A percentile compares a stretch with the other conserved stretches of the same genome.
Conservation (phyloP, 2,888 invertebrate species). For the Nephrotoma guestfalica region DNA sequence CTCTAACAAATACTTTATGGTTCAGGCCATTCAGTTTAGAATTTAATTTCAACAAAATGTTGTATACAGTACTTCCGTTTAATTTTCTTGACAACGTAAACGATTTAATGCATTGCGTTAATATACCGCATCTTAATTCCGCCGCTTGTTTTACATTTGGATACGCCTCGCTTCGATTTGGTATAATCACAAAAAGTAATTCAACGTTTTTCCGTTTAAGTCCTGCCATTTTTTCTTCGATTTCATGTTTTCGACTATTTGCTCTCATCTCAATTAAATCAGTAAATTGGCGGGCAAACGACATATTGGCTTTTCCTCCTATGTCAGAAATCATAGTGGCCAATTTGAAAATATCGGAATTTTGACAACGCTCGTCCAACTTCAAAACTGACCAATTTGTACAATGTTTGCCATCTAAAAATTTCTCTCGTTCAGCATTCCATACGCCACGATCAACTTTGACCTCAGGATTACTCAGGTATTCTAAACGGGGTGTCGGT, state of each 20-base stretch:
- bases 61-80: conserved; percentile 46
- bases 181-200: conserved; percentile 36
- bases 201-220: not conserved
- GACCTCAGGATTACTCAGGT: conserved; percentile 24
- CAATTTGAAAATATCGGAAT: conserved; percentile 18
- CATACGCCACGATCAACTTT: conserved; percentile 20
- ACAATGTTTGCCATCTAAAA: conserved; percentile 23
- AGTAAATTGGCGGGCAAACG: not conserved
- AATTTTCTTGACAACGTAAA: conserved; percentile 34
- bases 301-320: conserved; percentile 8
- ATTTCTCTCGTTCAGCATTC: conserved; percentile 24
- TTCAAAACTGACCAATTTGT: conserved; percentile 33
- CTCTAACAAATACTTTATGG: conserved; percentile 35
- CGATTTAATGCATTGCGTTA: conserved; percentile 59
- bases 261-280: not conserved
- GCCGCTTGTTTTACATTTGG: conserved; percentile 50
- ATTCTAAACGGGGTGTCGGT: conserved; percentile 56
- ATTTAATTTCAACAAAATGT: conserved; percentile 59
- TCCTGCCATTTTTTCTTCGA: not conserved
- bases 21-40: conserved; percentile 75
- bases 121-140: conserved; percentile 48
- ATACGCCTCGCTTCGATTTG: conserved; percentile 29
- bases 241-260: not conserved
- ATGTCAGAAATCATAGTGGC: conserved; percentile 20
- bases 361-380: conserved; percentile 19